Conservation (phyloP, 2,888 invertebrate species). For the Harpagoxenus sublaevis region DNA sequence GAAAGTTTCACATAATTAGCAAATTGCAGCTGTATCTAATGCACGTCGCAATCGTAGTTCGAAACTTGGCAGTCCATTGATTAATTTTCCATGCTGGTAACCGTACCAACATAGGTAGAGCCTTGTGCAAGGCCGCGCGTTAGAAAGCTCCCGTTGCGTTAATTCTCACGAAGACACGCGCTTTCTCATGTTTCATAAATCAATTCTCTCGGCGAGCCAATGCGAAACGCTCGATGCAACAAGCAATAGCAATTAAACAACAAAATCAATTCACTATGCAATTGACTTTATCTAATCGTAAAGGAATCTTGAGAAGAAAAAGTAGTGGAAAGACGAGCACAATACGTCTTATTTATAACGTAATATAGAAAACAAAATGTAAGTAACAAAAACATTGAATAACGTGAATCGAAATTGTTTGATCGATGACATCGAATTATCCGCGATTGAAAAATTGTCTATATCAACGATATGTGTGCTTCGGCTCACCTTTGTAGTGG, state of each 20-base stretch:
- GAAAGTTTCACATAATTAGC: constrained; percentile 53
- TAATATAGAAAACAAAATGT: constrained; percentile 39
- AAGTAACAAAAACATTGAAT: neutral
- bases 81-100: constrained; percentile 65
- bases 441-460: neutral
- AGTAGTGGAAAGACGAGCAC: neutral
- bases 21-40: constrained; percentile 25
- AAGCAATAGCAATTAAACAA: neutral
- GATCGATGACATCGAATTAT: neutral
- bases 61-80: constrained; percentile 63
- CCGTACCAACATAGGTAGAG: constrained; percentile 41
- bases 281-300: neutral
- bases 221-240: constrained; percentile 19
- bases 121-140: constrained; percentile 46
- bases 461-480: neutral
- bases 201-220: constrained; percentile 20
- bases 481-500: neutral
- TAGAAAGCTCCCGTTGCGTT: constrained; percentile 42
- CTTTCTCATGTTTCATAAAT: constrained; percentile 39
- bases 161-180: constrained; percentile 31
- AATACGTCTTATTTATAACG: neutral
- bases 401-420: constrained; percentile 14
- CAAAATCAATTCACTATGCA: neutral
- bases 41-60: constrained; percentile 61
- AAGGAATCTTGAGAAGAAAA: neutral